Conservation (phyloP, 1,140 invertebrate genomes). For the Thaumatotibia leucotreta region DNA sequence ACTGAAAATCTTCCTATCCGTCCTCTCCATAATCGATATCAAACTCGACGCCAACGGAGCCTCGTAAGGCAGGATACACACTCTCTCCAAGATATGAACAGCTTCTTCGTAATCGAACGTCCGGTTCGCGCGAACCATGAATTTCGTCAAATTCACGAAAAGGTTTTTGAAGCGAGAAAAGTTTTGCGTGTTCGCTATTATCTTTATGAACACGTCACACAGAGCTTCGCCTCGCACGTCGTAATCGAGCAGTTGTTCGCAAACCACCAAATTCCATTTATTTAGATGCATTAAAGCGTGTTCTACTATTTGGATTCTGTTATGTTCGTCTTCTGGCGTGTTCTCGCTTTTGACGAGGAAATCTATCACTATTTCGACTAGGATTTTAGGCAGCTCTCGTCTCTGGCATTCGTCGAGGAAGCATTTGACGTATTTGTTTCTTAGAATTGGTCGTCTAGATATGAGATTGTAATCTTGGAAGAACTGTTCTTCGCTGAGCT, state of each 20-base stretch:
- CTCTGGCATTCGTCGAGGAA: constrained; percentile 43
- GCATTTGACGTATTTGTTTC: constrained; percentile 34
- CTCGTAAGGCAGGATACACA: constrained; percentile 53
- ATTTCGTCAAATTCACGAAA: constrained; percentile 49
- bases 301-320: constrained; percentile 37
- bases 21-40: constrained; percentile 42
- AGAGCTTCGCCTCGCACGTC: constrained; percentile 21
- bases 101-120: constrained; percentile 36
- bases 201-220: constrained; percentile 46
- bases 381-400: constrained; percentile 31
- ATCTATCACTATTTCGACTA: constrained; percentile 51
- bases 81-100: constrained; percentile 42
- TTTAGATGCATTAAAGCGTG: constrained; percentile 47
- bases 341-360: constrained; percentile 24
- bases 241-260: constrained; percentile 32
- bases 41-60: constrained; percentile 31
- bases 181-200: constrained; percentile 51
- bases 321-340: constrained; percentile 17
- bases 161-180: constrained; percentile 54
- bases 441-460: constrained; percentile 24
- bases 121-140: constrained; percentile 34
- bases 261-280: constrained; percentile 30
- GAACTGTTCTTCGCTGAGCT: constrained; percentile 31
- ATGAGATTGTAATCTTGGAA: constrained; percentile 47
- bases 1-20: constrained; percentile 37